A percentile compares a stretch with the other conserved stretches of the same genome.
Conservation (phyloP, 2,797 vertebrate species). For the Poecilia velifera region DNA sequence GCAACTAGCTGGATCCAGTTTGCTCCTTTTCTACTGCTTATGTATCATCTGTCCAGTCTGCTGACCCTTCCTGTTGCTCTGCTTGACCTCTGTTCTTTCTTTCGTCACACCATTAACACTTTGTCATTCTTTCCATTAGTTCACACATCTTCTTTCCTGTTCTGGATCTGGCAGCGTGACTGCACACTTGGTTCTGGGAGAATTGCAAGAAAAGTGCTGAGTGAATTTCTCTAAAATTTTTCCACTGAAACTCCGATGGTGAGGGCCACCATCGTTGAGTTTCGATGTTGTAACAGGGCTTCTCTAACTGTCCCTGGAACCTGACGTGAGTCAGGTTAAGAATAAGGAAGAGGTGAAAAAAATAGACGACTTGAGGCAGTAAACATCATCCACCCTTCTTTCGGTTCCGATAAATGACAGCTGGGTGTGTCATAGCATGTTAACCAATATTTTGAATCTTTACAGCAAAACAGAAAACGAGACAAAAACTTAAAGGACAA, state of each 20-base stretch:
- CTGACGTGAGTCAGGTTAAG: constrained; percentile 73
- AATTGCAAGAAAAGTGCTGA: constrained; percentile 60
- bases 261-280: constrained; percentile 54
- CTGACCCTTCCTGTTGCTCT: constrained; percentile 48
- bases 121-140: constrained; percentile 77
- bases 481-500: background rate
- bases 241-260: constrained; percentile 72
- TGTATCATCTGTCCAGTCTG: constrained; percentile 53
- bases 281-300: constrained; percentile 77
- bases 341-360: constrained; percentile 80
- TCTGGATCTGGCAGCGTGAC: constrained; percentile 60
- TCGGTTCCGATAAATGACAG: constrained; percentile 61
- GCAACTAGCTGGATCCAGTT: constrained; percentile 57
- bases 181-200: constrained; percentile 36
- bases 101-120: constrained; percentile 66
- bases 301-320: constrained; percentile 55
- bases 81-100: constrained; percentile 53
- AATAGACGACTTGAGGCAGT: constrained; percentile 47
- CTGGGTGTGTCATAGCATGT: constrained; percentile 43
- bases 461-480: background rate
- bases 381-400: constrained; percentile 46
- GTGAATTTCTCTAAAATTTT: constrained; percentile 61
- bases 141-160: constrained; percentile 60
- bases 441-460: constrained; percentile 32
- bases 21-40: constrained; percentile 47